Evolutionary conservation across 2,797 vertebrate species (phyloP).

Genomic region (Crenichthys baileyi): DNA sequence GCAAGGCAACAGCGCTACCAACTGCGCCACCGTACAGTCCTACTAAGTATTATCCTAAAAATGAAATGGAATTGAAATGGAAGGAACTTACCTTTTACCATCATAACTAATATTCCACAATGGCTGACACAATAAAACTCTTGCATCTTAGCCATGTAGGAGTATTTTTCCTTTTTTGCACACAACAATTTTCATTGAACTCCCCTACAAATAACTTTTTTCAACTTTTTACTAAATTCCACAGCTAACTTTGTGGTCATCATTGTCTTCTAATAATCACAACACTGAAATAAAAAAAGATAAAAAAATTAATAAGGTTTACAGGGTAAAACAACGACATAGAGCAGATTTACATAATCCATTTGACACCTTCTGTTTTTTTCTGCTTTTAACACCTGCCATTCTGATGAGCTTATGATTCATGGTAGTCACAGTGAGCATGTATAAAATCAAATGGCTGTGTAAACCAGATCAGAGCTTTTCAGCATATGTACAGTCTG

Average conservation of each 20-base stretch:
- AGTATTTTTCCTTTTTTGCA: constrained; percentile 29
- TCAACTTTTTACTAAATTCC: constrained; percentile 58
- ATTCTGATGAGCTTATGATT: constrained; percentile 41
- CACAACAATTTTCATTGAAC: constrained; percentile 17
- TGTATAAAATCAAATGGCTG: constrained; percentile 60
- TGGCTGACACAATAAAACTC: constrained; percentile 39
- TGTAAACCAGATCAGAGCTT: constrained; percentile 66
- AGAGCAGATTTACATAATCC: constrained; percentile 66
- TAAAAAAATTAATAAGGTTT: constrained; percentile 44
- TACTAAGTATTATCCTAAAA: constrained; percentile 15
- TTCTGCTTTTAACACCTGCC: constrained; percentile 19
- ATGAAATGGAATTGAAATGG: constrained; percentile 20
- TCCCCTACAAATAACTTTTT: constrained; percentile 24
- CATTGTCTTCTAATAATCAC: constrained; percentile 36
- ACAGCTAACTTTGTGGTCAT: constrained; percentile 63
- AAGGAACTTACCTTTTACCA: constrained; percentile 13
- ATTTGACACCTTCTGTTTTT: constrained; percentile 34
- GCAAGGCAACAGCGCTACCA: neutral
- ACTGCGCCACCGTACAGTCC: constrained; percentile 1
- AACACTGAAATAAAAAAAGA: constrained; percentile 17
- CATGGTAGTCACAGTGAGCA: constrained; percentile 25
- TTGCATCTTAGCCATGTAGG: constrained; percentile 28
- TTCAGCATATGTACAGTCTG: constrained; percentile 20
- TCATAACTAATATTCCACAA: constrained; percentile 40
- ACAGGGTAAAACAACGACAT: constrained; percentile 21